Evolutionary conservation across 2,113 vertebrate species (phyloP), one percentile per base, ranked within the genome.

Genomic region (Gadus chalcogrammus): DNA sequence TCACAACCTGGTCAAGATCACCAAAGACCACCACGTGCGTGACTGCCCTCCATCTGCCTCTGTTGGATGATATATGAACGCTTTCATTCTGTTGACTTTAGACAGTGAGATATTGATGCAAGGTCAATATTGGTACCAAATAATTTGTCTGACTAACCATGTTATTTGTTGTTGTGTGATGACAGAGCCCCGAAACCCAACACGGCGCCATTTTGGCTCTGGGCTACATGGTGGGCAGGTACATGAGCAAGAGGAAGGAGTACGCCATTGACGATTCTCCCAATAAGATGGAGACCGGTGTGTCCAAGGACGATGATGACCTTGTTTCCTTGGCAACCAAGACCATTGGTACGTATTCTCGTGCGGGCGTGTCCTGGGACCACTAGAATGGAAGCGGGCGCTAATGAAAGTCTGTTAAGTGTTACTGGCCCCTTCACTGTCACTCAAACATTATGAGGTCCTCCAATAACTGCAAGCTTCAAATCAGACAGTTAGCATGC

Each of bases 181-280:
- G 80, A 16, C 87, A 99, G 97, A 97, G 92, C 84, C 96, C 92
- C 2, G 97, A 99, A 87, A 92, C 95, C 69, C 97, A 99, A 65
- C 97, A 99, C 52, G 96, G 95, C 13, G 95, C 96, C 72, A 91
- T 99, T 79, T 82, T 99, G 91, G 97, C 97, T 71, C 89, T 99
- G 63, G 97, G 97, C 83, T 98, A 95, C 91, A 95, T 97, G 81
- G 88, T 99, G 65, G 95, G 96, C 88, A 91, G 96, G 69, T 96
- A 95, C 68, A 91, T 96, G 91, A 94, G 93, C 82, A 95, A 91
- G 85, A 91, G 89, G 81, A 95, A 93, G 72, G 76, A 80, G 71
- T 73, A 71, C 67, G 56, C 68, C n/a, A 75, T 70, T 1, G 83
- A 87, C 1, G 88, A 79, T 24, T 75, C 82, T 69, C 79, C 79